Conservation (phyloP, 2,888 invertebrate genomes). For the Polydrusus tereticollis region DNA sequence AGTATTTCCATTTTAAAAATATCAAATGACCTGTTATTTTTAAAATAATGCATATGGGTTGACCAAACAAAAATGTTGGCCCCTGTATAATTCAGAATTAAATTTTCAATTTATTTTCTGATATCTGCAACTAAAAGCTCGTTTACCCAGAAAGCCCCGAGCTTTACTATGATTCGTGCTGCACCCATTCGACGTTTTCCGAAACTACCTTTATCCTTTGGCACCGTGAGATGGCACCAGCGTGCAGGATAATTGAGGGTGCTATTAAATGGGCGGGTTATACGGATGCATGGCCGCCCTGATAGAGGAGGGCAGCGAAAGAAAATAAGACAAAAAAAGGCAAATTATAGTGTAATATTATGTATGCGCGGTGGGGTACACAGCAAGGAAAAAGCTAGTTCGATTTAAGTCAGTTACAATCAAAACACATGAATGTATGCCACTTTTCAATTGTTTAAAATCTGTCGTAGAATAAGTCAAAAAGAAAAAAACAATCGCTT, state of each 20-base stretch:
- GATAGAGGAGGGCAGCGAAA: conserved; percentile 66
- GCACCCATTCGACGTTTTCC: conserved; percentile 29
- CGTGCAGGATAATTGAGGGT: conserved; percentile 64
- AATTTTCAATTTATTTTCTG: background rate
- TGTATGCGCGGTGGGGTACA: conserved; percentile 66
- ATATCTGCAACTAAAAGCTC: background rate
- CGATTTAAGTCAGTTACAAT: conserved; percentile 69
- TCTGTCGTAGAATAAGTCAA: background rate
- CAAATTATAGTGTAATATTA: conserved; percentile 67
- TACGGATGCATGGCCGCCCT: conserved; percentile 69
- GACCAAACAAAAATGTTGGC: too few species aligned
- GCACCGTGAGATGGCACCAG: conserved; percentile 57
- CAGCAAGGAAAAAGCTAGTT: conserved; percentile 63
- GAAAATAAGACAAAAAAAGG: conserved; percentile 66
- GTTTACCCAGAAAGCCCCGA: background rate
- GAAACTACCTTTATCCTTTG: conserved; percentile 7
- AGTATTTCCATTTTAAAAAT: background rate
- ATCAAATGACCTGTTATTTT: too few species aligned
- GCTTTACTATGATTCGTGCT: conserved; percentile 40
- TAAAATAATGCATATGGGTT: too few species aligned
- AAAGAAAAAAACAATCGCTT: conserved; percentile 1
- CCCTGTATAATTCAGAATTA: too few species aligned
- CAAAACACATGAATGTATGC: conserved; percentile 68
- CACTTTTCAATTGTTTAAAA: conserved; percentile 55
- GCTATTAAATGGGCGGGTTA: conserved; percentile 70